Evolutionary conservation across 2,888 invertebrate species (phyloP).

Genomic region (Scaptodrosophila latifasciaeformis): DNA sequence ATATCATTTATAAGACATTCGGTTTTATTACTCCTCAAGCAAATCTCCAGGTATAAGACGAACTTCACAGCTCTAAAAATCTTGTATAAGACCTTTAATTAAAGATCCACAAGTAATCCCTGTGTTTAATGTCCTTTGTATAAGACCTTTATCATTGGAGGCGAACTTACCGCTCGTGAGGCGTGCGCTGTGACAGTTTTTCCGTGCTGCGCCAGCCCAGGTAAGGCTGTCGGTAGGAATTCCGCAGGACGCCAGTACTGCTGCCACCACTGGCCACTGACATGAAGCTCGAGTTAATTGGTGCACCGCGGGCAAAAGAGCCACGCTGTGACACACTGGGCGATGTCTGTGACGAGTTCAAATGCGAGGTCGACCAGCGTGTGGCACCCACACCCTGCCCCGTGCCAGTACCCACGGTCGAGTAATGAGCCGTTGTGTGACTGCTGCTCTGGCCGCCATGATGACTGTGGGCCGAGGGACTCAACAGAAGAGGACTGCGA

Average conservation of each 20-base stretch:
- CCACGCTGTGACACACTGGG: constrained; percentile 84
- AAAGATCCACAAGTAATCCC: no score
- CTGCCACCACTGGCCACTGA: constrained; percentile 81
- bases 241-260: constrained; percentile 76
- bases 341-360: constrained; percentile 84
- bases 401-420: constrained; percentile 22
- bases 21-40: no score
- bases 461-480: constrained; percentile 75
- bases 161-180: constrained; percentile 82
- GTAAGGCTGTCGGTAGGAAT: constrained; percentile 89
- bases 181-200: constrained; percentile 85
- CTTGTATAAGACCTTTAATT: no score
- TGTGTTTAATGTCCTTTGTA: no score
- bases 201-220: constrained; percentile 93
- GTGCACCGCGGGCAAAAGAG: constrained; percentile 80
- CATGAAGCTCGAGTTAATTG: constrained; percentile 75
- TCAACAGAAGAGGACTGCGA: constrained; percentile 74
- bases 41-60: no score
- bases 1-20: not conserved
- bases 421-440: constrained; percentile 25
- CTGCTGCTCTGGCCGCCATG: constrained; percentile 71
- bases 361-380: constrained; percentile 84
- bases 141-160: no score
- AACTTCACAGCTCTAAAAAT: no score
- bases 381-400: constrained; percentile 57